Base-by-base conservation (phyloP, 2,113 vertebrate genomes). In the Noctilio leporinus region DNA sequence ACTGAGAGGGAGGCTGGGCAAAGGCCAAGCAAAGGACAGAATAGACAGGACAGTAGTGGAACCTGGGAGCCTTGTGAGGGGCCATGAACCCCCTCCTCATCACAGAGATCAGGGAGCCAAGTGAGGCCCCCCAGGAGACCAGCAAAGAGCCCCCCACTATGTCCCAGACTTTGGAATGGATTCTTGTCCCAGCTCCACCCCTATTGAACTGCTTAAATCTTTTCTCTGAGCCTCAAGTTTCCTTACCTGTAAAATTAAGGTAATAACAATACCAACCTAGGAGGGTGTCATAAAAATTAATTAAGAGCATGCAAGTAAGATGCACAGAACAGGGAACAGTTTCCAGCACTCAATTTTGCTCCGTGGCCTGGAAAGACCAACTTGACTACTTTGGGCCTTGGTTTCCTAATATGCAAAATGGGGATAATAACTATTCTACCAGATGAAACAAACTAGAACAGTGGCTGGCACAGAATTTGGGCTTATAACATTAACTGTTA, bases 381-480 rank as follows among this genome's bases (percentile, higher is more conserved):
- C 45, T 75, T 38, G 15, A 28, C 49, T 62, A 14, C 59, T 62
- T 62, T 62, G 28, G 28, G 12, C 59, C 59, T 62, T 12, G 15
- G 28, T 24, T 35, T 86, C 62, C 62, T 62, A 12, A 85, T 81
- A 73, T 83, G 35, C 78, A 94, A 76, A 81, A 40, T 73, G 75
- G 64, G 47, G 10, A 4, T 82, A 19, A n/a, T 38, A 72, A 33
- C 65, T 38, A 3, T 7, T 12, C 17, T 11, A 19, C 51, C 15
- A 10, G 82, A 33, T 33, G 20, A 62, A 87, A 33, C 10, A 24
- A 16, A 24, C 55, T 38, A 28, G 65, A n/a, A 26, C 30, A 5
- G 35, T 30, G 49, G 17, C 40, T 51, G 85, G 53, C 30, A 19
- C 47, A 17, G 28, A 7, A 11, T 15, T 72, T 7, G 6, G 77